Percentiles rank a stretch among this genome's conserved stretches.
These are phyloP conservation scores for Anguilla anguilla DNA, from an alignment of 2,797 vertebrate species.

Conservation along the genomic window DNA sequence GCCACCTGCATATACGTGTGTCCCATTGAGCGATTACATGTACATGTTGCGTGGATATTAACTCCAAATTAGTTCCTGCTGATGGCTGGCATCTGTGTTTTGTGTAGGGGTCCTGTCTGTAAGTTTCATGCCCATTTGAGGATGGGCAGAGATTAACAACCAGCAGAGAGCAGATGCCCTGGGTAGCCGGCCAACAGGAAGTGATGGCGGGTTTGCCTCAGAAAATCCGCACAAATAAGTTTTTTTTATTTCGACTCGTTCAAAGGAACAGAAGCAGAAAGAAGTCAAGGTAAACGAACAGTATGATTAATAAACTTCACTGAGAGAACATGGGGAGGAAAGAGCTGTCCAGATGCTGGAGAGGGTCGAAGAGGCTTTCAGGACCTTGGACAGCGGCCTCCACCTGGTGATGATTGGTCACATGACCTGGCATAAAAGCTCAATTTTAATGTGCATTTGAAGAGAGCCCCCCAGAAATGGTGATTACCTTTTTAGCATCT, in stretches of 20 bases:
- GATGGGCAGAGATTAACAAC: conserved; percentile 10
- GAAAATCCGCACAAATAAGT: neutral
- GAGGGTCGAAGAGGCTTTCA: neutral
- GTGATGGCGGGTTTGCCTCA: neutral
- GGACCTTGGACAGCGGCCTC: neutral
- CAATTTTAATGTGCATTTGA: neutral
- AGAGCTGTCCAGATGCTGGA: neutral
- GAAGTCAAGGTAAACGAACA: neutral
- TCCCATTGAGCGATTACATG: neutral
- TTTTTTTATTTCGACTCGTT: neutral
- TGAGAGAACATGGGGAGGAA: neutral
- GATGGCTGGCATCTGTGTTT: neutral
- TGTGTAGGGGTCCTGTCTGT: neutral
- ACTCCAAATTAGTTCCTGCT: neutral
- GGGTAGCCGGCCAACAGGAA: conserved; percentile 19
- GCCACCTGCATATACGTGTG: neutral
- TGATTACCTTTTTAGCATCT: neutral
- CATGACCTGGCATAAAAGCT: neutral
- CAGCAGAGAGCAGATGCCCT: conserved; percentile 25
- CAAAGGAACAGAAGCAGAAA: too few species aligned
- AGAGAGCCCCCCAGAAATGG: neutral
- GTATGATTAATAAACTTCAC: neutral
- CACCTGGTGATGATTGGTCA: neutral
- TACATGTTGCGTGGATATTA: neutral
- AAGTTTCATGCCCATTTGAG: neutral